These are phyloP conservation scores for Zenarchopterus dispar DNA, from an alignment of 2,797 vertebrate species.

Conservation along the genomic window DNA sequence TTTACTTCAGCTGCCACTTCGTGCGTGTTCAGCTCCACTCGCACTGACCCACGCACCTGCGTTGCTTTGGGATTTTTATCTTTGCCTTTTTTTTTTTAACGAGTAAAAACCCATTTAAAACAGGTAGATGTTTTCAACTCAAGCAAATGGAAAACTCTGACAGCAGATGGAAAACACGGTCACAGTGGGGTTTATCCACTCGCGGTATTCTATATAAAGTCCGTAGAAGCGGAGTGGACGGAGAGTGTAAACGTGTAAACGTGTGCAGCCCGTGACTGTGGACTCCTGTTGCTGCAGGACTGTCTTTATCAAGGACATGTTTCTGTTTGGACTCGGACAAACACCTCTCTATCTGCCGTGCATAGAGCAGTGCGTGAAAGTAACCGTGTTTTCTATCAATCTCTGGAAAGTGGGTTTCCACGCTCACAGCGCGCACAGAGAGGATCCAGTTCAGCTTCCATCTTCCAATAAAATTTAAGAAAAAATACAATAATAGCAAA, in stretches of 20 bases:
- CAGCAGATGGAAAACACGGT: background rate
- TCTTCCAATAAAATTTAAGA: too few species aligned
- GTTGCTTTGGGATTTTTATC: background rate
- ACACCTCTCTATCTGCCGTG: background rate
- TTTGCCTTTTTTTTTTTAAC: background rate
- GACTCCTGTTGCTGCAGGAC: background rate
- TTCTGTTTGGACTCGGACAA: slow-evolving; percentile 8
- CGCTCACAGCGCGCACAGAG: slow-evolving; percentile 13
- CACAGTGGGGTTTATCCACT: too few species aligned
- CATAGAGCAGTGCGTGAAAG: slow-evolving; percentile 34
- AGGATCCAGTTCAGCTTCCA: too few species aligned
- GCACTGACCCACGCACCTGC: slow-evolving; percentile 14
- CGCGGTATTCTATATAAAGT: background rate
- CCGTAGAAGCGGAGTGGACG: background rate
- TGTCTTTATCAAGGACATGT: slow-evolving; percentile 1
- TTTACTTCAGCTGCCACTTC: background rate
- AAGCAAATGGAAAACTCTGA: background rate
- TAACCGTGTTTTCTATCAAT: background rate
- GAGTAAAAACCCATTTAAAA: background rate
- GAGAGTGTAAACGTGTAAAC: background rate
- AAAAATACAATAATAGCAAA: too few species aligned
- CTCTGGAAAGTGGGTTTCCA: slow-evolving; percentile 1
- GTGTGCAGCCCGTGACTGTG: background rate
- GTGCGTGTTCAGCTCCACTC: background rate
- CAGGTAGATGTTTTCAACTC: background rate